Conservation (phyloP, 2,888 invertebrate genomes). For the Cheilosia soror region DNA sequence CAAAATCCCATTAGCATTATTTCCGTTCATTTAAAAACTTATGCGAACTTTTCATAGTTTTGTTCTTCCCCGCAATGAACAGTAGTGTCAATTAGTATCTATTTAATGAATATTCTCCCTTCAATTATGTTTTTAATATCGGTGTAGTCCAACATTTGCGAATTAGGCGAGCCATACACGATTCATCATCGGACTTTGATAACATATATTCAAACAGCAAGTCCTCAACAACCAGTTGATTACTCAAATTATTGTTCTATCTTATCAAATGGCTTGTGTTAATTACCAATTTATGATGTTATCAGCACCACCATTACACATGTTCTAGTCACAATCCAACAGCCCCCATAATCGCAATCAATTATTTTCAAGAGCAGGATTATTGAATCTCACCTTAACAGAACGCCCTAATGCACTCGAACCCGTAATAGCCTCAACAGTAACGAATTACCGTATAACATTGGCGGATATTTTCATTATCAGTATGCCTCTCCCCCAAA, state of each 20-base stretch:
- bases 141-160: no score
- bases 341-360: constrained; percentile 12
- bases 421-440: constrained; percentile 30
- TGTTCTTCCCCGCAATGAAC: constrained; percentile 21
- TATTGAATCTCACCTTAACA: not conserved
- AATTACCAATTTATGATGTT: constrained; percentile 32
- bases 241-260: not conserved
- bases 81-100: constrained; percentile 18
- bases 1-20: constrained; percentile 12
- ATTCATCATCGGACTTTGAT: not conserved
- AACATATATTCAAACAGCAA: not conserved
- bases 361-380: constrained; percentile 42
- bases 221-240: not conserved
- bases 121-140: constrained; percentile 2
- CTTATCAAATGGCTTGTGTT: constrained; percentile 6
- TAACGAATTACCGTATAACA: constrained; percentile 12
- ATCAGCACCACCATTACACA: constrained; percentile 11
- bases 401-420: constrained; percentile 39
- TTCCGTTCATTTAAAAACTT: not conserved
- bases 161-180: no score
- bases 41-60: constrained; percentile 1
- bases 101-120: constrained; percentile 10
- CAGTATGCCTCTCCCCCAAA: constrained; percentile 5
- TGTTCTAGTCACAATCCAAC: not conserved
- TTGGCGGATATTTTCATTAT: constrained; percentile 44